These are phyloP conservation scores for Leiothrix lutea DNA, from an alignment of 2,113 vertebrate species.

Conservation along the genomic window DNA sequence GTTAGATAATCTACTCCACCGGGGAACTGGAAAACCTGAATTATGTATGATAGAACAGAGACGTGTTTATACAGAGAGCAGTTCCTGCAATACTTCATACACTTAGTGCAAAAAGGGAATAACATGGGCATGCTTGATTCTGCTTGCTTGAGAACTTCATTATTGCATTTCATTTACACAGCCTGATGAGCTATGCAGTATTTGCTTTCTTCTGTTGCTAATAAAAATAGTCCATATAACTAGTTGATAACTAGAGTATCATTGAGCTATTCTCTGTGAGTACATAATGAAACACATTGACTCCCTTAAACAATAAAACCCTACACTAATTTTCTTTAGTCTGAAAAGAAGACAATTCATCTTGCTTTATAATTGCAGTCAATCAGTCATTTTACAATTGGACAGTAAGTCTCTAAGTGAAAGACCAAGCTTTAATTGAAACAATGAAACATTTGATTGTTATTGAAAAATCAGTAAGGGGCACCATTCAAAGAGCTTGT, in stretches of 20 bases:
- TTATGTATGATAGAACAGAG: slow-evolving; percentile 51
- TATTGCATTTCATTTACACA: slow-evolving; percentile 23
- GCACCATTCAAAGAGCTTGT: neutral
- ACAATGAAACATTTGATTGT: slow-evolving; percentile 19
- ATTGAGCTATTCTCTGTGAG: neutral
- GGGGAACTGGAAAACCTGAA: neutral
- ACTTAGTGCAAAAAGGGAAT: neutral
- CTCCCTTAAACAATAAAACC: slow-evolving; percentile 5
- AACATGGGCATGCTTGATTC: neutral
- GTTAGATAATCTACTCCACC: slow-evolving; percentile 14
- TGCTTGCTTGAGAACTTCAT: slow-evolving; percentile 26
- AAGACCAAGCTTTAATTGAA: slow-evolving; percentile 19
- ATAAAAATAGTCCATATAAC: slow-evolving; percentile 23
- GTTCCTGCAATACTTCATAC: neutral
- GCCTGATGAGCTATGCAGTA: slow-evolving; percentile 11
- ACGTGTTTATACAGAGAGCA: slow-evolving; percentile 24
- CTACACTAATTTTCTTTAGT: slow-evolving; percentile 2
- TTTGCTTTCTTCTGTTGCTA: slow-evolving; percentile 15
- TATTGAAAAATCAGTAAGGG: slow-evolving; percentile 2
- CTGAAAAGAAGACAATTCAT: neutral
- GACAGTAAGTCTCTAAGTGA: slow-evolving; percentile 3
- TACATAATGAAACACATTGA: neutral
- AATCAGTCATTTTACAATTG: slow-evolving; percentile 15
- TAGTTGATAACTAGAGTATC: neutral
- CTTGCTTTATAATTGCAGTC: neutral